Evolutionary conservation across 2,797 vertebrate species (phyloP).

Genomic region (Triplophysa yarkandensis): DNA sequence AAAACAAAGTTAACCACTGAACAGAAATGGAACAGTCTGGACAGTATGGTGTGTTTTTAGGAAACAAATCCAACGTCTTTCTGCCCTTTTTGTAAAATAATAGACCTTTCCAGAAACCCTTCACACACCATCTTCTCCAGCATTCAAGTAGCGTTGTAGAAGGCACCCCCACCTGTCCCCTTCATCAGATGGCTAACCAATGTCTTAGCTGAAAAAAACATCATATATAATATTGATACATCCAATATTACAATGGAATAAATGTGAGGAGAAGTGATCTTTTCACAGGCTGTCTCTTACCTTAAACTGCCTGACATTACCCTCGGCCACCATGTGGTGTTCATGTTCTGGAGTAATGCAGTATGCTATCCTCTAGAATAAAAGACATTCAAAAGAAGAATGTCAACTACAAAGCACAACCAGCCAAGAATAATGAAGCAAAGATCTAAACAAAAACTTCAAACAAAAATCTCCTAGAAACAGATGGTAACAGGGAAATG

Average conservation of each 20-base stretch:
- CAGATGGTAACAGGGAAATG: conserved; percentile 2
- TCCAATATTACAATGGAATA: background rate
- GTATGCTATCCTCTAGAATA: conserved; percentile 89
- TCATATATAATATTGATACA: background rate
- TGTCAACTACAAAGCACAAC: conserved; percentile 15
- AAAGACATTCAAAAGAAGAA: conserved; percentile 12
- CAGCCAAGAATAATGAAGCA: conserved; percentile 1
- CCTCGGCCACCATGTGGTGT: conserved; percentile 89
- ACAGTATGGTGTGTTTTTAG: conserved; percentile 45
- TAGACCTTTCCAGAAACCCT: conserved; percentile 30
- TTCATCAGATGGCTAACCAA: conserved; percentile 90
- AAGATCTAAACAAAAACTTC: conserved; percentile 7
- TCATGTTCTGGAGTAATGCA: conserved; percentile 96
- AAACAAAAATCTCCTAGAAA: conserved; percentile 6
- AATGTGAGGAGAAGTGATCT: background rate
- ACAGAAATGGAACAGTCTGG: conserved; percentile 52
- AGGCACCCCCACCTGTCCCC: conserved; percentile 52
- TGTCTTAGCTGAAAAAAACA: conserved; percentile 81
- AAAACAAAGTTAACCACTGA: conserved; percentile 41
- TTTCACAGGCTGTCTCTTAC: conserved; percentile 70
- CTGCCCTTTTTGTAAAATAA: conserved; percentile 13
- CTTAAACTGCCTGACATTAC: conserved; percentile 91
- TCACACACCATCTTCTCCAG: conserved; percentile 54
- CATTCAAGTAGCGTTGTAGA: conserved; percentile 55
- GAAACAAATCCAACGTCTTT: conserved; percentile 50